A percentile compares a stretch with the other conserved stretches of the same genome.
Evolutionary conservation across 2,888 invertebrate genomes (phyloP).

Genomic region (Campoletis raptor): DNA sequence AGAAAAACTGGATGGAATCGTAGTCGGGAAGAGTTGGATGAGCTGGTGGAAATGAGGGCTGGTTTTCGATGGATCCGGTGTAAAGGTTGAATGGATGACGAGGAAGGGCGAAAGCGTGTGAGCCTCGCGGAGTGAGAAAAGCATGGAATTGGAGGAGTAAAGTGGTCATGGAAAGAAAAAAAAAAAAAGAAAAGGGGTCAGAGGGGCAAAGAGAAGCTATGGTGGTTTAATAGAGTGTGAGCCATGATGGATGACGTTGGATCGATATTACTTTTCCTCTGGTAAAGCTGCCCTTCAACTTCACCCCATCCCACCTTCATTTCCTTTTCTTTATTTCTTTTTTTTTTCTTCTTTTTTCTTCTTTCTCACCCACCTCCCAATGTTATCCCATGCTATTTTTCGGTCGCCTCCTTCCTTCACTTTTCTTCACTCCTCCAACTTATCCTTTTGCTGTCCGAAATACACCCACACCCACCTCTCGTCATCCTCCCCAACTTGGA

Average conservation of each 20-base stretch:
- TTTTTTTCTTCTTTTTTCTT: constrained; percentile 27
- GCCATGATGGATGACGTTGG: constrained; percentile 80
- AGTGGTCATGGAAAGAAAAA: constrained; percentile 76
- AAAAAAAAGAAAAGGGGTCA: constrained; percentile 66
- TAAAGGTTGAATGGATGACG: constrained; percentile 48
- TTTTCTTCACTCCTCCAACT: constrained; percentile 39
- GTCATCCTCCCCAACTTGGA: constrained; percentile 9
- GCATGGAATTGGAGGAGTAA: constrained; percentile 75
- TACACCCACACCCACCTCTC: neutral
- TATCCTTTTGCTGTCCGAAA: constrained; percentile 39
- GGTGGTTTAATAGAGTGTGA: constrained; percentile 80
- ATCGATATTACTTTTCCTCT: constrained; percentile 79
- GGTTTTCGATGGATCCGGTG: constrained; percentile 63
- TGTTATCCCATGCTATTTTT: constrained; percentile 60
- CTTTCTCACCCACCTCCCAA: constrained; percentile 14
- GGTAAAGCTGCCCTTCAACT: constrained; percentile 54
- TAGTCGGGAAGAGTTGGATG: constrained; percentile 56
- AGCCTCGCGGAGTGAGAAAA: constrained; percentile 54
- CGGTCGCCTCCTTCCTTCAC: constrained; percentile 42
- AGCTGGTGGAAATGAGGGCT: constrained; percentile 49
- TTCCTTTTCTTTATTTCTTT: constrained; percentile 38
- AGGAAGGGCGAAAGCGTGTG: constrained; percentile 43
- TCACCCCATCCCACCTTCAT: constrained; percentile 30
- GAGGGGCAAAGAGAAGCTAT: constrained; percentile 71
- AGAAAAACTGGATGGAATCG: constrained; percentile 69